These are phyloP conservation scores for Catalaphyllia jardinei DNA, from an alignment of 64 coral and sea anemone genomes.

Conservation along the genomic window DNA sequence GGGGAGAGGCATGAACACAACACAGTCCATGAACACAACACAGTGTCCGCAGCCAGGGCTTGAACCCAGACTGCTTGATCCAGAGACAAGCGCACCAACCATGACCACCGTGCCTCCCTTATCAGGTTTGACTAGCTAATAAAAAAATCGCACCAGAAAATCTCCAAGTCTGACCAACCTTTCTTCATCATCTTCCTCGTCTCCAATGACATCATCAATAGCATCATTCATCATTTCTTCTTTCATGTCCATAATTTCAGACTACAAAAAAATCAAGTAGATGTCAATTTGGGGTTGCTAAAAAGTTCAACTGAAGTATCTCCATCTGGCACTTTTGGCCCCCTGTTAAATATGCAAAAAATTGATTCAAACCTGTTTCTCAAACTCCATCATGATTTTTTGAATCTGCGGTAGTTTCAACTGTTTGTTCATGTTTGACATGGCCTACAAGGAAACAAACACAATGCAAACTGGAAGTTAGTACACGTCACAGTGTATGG, in stretches of 20 bases:
- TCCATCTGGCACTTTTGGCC: neutral
- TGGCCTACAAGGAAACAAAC: conserved; percentile 48
- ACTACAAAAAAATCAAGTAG: conserved; percentile 41
- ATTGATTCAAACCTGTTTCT: conserved; percentile 76
- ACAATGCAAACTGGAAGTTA: too few species aligned
- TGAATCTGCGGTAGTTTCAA: conserved; percentile 98
- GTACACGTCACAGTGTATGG: too few species aligned
- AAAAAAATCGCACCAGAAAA: neutral
- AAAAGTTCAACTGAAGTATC: neutral
- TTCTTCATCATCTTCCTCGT: conserved; percentile 97
- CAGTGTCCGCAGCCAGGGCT: too few species aligned
- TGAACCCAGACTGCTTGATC: too few species aligned
- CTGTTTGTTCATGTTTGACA: conserved; percentile 94
- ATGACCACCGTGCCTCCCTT: too few species aligned
- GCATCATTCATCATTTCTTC: conserved; percentile 99
- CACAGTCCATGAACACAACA: too few species aligned
- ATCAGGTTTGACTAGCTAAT: neutral
- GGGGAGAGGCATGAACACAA: too few species aligned
- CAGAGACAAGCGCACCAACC: too few species aligned
- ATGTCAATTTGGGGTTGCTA: neutral
- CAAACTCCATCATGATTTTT: conserved; percentile 99
- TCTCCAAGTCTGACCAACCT: conserved; percentile 34
- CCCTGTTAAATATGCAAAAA: neutral
- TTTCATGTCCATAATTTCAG: conserved; percentile 99
- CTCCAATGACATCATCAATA: conserved; percentile 95